Base-by-base conservation (phyloP, 2,113 vertebrate species). In the Stomatorhinus ivindoensis region DNA sequence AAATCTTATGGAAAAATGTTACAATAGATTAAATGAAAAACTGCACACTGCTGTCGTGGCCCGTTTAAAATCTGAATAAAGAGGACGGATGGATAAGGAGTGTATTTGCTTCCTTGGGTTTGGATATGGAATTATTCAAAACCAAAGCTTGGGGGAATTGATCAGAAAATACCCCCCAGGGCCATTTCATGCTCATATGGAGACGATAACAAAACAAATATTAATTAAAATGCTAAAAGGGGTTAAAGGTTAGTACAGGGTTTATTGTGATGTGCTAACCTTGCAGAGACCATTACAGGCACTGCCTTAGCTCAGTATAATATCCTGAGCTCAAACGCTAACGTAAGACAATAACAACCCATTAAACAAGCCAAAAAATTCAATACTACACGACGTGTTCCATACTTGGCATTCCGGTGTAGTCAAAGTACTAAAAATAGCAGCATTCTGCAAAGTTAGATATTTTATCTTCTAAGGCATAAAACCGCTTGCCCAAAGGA, bases 11-110 rank as follows among this genome's bases (percentile, higher is more conserved):
- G 31, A 80, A 19, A 80, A 42, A 80, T 42, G 35, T 80, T 80
- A 80, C 73, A 80, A 80, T 80, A 17, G 73, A 80, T 80, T 80
- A 80, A 80, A 80, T 80, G 35, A 42, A 80, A 80, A 80, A 80
- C 73, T 17, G 35, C 73, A 42, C 1, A 42, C 31, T 80, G 73
- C 73, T 42, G 73, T 1, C 17, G 73, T 19, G 35, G 31, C 61
- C 61, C 27, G 0, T 69, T 80, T 35, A 10, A 27, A 80, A 80
- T 39, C 73, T 42, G 35, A 80, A 80, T 42, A 80, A 80, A 80
- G 73, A 80, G 4, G 17, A 80, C 15, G 35, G 69, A 27, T 31
- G 61, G 10, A 31, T 31, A 35, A 76, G 69, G 73, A 15, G 15
- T 42, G 73, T 19, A 42, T 42, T 80, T 80, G 31, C 35, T 42